phyloP scores from a whole-genome alignment of 2,888 invertebrate species.

The Eucriotettix oculatus region DNA sequence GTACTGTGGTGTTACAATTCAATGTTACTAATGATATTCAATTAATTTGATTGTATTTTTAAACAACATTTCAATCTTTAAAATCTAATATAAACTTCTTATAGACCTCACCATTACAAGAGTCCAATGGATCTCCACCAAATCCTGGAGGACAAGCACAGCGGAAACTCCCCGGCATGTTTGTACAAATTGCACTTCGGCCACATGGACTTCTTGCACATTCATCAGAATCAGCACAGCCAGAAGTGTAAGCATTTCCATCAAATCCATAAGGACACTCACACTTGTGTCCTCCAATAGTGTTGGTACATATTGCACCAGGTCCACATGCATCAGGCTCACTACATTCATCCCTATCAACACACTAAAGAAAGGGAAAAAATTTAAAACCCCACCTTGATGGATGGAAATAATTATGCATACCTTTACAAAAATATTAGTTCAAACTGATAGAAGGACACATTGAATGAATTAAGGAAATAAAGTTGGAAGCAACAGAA shows the following conservation, averaged over 20 bases:
- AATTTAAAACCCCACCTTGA: not conserved
- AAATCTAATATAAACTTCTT: not conserved
- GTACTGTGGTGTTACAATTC: too few relatives aligned
- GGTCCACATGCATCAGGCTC: slow-evolving; percentile 55
- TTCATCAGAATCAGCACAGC: slow-evolving; percentile 60
- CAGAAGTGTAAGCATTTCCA: slow-evolving; percentile 56
- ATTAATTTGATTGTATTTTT: not conserved
- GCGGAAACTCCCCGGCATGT: slow-evolving; percentile 59
- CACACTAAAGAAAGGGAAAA: slow-evolving; percentile 36
- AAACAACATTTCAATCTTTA: not conserved
- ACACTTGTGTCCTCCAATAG: slow-evolving; percentile 66
- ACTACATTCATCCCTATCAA: slow-evolving; percentile 71
- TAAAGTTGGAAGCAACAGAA: too few relatives aligned
- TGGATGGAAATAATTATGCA: not conserved
- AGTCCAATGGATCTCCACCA: slow-evolving; percentile 57
- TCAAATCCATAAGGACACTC: slow-evolving; percentile 68
- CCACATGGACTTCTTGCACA: slow-evolving; percentile 63
- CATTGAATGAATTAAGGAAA: not conserved
- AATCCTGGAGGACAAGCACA: slow-evolving; percentile 73
- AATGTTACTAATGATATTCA: too few relatives aligned
- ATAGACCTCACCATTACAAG: slow-evolving; percentile 50
- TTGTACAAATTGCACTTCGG: slow-evolving; percentile 59
- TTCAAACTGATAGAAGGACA: not conserved
- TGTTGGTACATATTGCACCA: slow-evolving; percentile 63
- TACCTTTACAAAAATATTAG: not conserved